Evolutionary conservation across 2,797 vertebrate species (phyloP), one percentile per base, ranked within the genome.

Genomic region (Mergus octosetaceus): DNA sequence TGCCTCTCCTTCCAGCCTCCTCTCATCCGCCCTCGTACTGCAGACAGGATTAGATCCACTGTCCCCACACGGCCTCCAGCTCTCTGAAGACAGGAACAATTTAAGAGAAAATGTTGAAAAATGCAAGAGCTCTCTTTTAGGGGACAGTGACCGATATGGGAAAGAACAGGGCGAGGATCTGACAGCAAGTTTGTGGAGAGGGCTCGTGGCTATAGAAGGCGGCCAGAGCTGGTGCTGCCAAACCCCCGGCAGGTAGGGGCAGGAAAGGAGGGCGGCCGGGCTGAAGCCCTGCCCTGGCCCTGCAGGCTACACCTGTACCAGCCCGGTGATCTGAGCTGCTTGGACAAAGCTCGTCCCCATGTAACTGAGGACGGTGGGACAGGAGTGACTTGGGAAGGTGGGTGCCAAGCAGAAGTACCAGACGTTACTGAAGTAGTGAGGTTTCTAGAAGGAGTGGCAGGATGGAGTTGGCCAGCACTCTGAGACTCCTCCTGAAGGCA

Each of bases 11-110:
- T 6, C 43, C 36, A 41, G 27, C 3, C 0, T 15, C 25, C 28
- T 21, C 54, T 72, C 76, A 32, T 21, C 30, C 13, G 11, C 18
- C 5, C 13, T 16, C 20, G 10, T 34, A 24, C 7, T 22, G 0
- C 38, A 21, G 62, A n/a, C 32, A 17, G 49, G 57, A 81, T 43
- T 24, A 41, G 49, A 34, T 36, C 2, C 1, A 1, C 38, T 4
- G 2, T 25, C 10, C 34, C 39, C 1, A 0, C 47, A 12, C 54
- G 1, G 1, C 2, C 3, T 64, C 41, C 3, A 0, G 39, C 11
- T 13, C 45, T 45, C 38, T 64, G 76, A 56, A 81, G 13, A 3
- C 21, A 38, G 62, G 22, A 8, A 4, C 9, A 30, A 65, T 39
- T 75, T 22, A 24, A 49, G 16, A 30, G 38, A 4, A 54, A 10